Evolutionary conservation across 2,888 invertebrate species (phyloP).

Genomic region (Odontomyia ornata): DNA sequence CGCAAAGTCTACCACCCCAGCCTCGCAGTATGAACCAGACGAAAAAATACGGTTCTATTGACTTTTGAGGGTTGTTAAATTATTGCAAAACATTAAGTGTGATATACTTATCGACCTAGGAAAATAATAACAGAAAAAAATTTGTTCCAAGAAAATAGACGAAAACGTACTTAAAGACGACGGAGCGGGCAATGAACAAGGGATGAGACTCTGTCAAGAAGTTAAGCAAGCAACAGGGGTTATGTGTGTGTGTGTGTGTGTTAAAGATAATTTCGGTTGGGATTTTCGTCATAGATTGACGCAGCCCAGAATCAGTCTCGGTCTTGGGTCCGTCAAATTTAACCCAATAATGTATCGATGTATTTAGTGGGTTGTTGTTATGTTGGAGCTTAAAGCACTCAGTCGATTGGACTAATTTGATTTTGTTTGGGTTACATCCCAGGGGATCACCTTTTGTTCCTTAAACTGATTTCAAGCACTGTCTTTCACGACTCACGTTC

Average conservation of each 20-base stretch:
- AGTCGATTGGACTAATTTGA: slow-evolving; percentile 44
- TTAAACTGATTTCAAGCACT: slow-evolving; percentile 38
- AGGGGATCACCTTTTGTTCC: slow-evolving; percentile 44
- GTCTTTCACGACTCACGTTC: slow-evolving; percentile 1
- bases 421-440: slow-evolving; percentile 44
- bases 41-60: slow-evolving; percentile 30
- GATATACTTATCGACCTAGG: slow-evolving; percentile 35
- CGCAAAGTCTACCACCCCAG: background rate
- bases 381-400: slow-evolving; percentile 41
- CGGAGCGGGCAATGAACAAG: background rate
- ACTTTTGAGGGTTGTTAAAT: slow-evolving; percentile 43
- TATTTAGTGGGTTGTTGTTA: slow-evolving; percentile 41
- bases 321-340: slow-evolving; percentile 35
- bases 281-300: slow-evolving; percentile 8
- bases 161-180: background rate
- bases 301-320: background rate
- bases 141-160: background rate
- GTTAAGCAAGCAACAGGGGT: slow-evolving; percentile 31
- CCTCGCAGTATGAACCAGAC: background rate
- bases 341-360: slow-evolving; percentile 44
- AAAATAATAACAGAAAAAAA: slow-evolving; percentile 24
- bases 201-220: background rate
- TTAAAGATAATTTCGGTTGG: slow-evolving; percentile 11
- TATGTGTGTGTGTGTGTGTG: background rate
- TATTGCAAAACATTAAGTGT: slow-evolving; percentile 43